phyloP scores from a whole-genome alignment of 1,140 invertebrate genomes.

The Drosophila nigrodunni region DNA sequence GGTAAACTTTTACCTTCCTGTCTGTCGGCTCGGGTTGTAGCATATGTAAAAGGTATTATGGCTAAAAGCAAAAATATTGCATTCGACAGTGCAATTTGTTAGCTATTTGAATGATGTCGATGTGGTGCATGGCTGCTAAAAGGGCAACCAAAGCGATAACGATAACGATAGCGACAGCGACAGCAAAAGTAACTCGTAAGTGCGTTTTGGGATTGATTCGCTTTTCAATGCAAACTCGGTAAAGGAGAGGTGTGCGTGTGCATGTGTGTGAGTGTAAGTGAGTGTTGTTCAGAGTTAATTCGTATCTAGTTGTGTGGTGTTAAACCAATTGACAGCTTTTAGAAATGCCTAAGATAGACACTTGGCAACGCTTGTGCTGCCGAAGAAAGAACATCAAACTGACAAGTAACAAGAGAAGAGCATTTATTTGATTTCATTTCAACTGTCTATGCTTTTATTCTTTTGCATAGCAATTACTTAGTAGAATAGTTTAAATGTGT shows the following conservation, averaged over 20 bases:
- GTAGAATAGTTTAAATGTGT: no score
- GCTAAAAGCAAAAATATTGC: conserved; percentile 83
- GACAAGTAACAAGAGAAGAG: neutral
- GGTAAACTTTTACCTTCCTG: neutral
- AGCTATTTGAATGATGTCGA: conserved; percentile 80
- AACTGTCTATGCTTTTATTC: no score
- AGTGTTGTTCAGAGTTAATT: conserved; percentile 37
- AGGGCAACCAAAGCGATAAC: conserved; percentile 22
- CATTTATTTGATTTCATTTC: no score
- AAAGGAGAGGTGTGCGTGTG: no score
- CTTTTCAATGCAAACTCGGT: conserved; percentile 3
- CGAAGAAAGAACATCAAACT: neutral
- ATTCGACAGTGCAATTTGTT: conserved; percentile 83
- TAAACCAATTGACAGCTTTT: conserved; percentile 21
- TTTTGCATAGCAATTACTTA: no score
- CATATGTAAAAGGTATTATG: conserved; percentile 83
- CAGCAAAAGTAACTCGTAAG: neutral
- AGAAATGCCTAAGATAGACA: conserved; percentile 14
- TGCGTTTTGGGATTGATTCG: conserved; percentile 31
- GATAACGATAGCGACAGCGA: conserved; percentile 4
- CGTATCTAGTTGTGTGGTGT: conserved; percentile 29
- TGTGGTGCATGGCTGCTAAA: conserved; percentile 18
- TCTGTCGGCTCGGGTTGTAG: conserved; percentile 62
- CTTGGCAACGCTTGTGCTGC: neutral
- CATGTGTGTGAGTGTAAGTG: no score